Evolutionary conservation across 2,797 vertebrate genomes (phyloP).

Genomic region (Sebastes hopkinsi): DNA sequence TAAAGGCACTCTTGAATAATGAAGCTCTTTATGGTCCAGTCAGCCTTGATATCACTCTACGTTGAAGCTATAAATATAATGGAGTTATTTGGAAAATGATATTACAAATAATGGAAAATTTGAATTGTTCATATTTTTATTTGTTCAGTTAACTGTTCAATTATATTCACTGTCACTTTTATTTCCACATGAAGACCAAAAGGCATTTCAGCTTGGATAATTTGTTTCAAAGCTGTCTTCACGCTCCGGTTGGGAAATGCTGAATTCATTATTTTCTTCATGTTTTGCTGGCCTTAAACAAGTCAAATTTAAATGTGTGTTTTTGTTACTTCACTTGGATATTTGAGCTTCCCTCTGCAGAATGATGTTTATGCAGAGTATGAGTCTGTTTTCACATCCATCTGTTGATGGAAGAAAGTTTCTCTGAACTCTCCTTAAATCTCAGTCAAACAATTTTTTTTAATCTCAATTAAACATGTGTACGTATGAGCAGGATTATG

Average conservation of each 20-base stretch:
- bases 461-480: background rate
- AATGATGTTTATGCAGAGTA: background rate
- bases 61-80: background rate
- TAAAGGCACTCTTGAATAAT: background rate
- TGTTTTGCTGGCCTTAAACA: background rate
- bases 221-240: background rate
- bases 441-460: background rate
- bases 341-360: background rate
- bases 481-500: fast-evolving
- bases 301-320: background rate
- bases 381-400: background rate
- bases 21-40: background rate
- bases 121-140: background rate
- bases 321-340: background rate
- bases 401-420: background rate
- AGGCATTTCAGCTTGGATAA: background rate
- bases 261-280: background rate
- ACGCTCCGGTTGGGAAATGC: background rate
- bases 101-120: background rate
- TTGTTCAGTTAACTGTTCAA: background rate
- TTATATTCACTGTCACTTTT: background rate
- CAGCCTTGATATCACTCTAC: background rate
- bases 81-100: too few species aligned
- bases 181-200: background rate
- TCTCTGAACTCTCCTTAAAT: background rate